Evolutionary conservation across 2,113 vertebrate species (phyloP).

Genomic region (Pseudorasbora parva): DNA sequence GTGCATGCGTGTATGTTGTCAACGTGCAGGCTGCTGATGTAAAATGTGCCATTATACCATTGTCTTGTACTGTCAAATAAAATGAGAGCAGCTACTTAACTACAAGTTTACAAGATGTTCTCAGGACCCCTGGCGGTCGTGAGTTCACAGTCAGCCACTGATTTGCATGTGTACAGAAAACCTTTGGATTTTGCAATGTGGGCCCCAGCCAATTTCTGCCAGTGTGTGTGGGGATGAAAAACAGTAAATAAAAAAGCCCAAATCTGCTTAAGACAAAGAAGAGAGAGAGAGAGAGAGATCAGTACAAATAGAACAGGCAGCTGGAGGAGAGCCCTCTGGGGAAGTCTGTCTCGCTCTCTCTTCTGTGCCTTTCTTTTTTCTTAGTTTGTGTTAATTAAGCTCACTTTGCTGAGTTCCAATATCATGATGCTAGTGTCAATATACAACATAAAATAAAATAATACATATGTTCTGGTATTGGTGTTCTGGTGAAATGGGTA

Average conservation of each 20-base stretch:
- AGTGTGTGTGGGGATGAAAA: conserved; percentile 43
- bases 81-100: neutral
- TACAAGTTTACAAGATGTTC: conserved; percentile 46
- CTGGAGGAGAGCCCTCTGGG: conserved; percentile 4
- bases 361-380: neutral
- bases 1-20: too few relatives aligned
- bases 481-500: neutral
- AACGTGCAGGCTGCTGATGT: too few relatives aligned
- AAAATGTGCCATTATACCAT: too few relatives aligned
- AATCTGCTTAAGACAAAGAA: conserved; percentile 25
- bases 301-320: conserved; percentile 19
- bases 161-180: conserved; percentile 54
- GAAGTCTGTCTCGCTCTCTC: neutral
- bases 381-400: conserved; percentile 24
- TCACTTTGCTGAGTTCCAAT: neutral
- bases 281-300: neutral
- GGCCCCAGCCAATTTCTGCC: conserved; percentile 53
- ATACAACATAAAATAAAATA: too few relatives aligned
- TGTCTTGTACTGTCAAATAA: neutral
- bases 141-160: conserved; percentile 55
- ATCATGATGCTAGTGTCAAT: neutral
- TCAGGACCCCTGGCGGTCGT: conserved; percentile 23
- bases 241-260: conserved; percentile 13
- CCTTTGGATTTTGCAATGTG: conserved; percentile 62
- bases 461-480: neutral